A percentile compares a stretch with the other conserved stretches of the same genome.
These are phyloP conservation scores for Porites evermanni DNA, from an alignment of 92 coral and sea anemone genomes.

Conservation along the genomic window DNA sequence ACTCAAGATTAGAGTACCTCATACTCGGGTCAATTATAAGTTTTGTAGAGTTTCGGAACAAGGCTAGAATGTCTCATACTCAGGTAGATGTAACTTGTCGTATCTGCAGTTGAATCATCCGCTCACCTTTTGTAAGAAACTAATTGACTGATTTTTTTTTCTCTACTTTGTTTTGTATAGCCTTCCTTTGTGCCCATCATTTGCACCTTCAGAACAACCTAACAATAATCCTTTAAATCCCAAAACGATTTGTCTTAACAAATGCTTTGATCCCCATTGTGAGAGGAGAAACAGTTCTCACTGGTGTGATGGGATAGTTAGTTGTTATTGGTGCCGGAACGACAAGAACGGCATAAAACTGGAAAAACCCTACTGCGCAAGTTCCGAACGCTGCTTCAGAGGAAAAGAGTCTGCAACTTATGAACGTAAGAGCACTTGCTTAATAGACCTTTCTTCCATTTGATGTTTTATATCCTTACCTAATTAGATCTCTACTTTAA, in stretches of 20 bases:
- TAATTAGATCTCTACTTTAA: too few relatives aligned
- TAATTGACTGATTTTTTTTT: too few relatives aligned
- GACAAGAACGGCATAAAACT: slow-evolving; percentile 40
- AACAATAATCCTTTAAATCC: background rate
- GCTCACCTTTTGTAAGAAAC: background rate
- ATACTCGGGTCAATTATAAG: too few relatives aligned
- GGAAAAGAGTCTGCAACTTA: slow-evolving; percentile 30
- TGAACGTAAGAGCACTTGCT: slow-evolving; percentile 13
- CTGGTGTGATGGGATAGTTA: slow-evolving; percentile 57
- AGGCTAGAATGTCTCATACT: too few relatives aligned
- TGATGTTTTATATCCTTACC: background rate
- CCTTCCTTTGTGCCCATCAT: slow-evolving; percentile 30
- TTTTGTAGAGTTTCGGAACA: too few relatives aligned
- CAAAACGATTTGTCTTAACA: slow-evolving; percentile 18
- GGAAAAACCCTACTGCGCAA: slow-evolving; percentile 48
- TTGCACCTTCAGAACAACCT: background rate
- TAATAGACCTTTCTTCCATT: background rate
- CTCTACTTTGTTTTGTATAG: background rate
- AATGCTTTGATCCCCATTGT: slow-evolving; percentile 64
- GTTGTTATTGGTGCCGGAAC: slow-evolving; percentile 69
- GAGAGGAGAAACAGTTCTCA: slow-evolving; percentile 3
- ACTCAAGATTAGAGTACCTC: too few relatives aligned
- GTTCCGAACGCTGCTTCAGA: slow-evolving; percentile 50
- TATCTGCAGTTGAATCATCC: background rate
- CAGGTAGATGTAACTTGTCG: background rate